Conservation (phyloP, 1,140 invertebrate genomes). For the Diplogasteroides magnus region DNA sequence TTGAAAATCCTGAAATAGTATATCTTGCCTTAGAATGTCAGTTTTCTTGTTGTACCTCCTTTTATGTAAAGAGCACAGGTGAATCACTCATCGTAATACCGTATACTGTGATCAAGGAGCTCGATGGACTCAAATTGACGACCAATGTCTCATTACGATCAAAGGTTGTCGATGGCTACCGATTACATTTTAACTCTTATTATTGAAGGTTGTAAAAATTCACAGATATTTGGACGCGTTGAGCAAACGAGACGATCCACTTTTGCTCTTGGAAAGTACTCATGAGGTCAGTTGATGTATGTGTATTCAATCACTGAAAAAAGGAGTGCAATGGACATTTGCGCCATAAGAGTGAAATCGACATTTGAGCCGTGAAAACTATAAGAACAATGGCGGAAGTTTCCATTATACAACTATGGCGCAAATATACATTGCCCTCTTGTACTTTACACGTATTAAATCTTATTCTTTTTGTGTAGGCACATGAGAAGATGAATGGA, state of each 20-base stretch:
- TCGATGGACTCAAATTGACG: conserved; percentile 4
- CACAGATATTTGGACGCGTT: no score
- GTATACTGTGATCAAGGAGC: conserved; percentile 2
- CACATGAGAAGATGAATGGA: not conserved
- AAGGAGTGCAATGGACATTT: no score
- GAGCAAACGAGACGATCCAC: no score
- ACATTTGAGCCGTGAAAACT: no score
- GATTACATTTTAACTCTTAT: not conserved
- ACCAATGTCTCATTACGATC: not conserved
- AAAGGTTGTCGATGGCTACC: not conserved
- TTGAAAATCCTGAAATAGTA: not conserved
- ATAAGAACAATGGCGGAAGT: no score
- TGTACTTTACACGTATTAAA: not conserved
- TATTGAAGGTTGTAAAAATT: no score
- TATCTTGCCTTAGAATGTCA: not conserved
- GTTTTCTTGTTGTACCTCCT: not conserved
- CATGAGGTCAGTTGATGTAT: not conserved
- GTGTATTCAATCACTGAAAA: no score
- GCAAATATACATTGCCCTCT: not conserved
- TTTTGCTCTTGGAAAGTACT: conserved; percentile 3
- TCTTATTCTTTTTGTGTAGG: not conserved
- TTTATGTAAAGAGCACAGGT: not conserved
- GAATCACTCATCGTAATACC: conserved; percentile 7
- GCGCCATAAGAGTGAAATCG: no score
- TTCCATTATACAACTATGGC: no score